phyloP scores from a whole-genome alignment of 2,797 vertebrate species.

The Tympanoctomys barrerae region DNA sequence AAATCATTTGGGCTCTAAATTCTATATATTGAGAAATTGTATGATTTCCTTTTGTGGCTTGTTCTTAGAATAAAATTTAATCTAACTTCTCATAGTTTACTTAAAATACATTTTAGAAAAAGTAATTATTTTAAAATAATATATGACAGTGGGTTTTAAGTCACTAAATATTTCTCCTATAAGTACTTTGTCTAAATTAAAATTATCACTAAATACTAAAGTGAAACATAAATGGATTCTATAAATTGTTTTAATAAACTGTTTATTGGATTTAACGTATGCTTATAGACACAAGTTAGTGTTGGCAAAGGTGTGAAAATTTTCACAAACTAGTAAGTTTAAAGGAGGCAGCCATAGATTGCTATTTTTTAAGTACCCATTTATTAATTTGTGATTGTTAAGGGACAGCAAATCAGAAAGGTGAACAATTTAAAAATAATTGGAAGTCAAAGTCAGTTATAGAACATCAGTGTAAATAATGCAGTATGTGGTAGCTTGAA shows the following conservation, averaged over 20 bases:
- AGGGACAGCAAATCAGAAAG: constrained; percentile 35
- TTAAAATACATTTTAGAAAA: constrained; percentile 54
- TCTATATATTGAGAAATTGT: background rate
- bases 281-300: background rate
- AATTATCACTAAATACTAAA: constrained; percentile 22
- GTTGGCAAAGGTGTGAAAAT: constrained; percentile 44
- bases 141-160: constrained; percentile 29
- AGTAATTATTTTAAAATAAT: constrained; percentile 49
- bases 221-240: constrained; percentile 25
- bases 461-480: background rate
- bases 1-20: background rate
- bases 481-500: constrained; percentile 45
- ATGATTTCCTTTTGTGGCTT: constrained; percentile 12
- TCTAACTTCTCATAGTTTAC: constrained; percentile 23
- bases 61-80: constrained; percentile 57
- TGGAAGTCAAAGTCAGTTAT: constrained; percentile 43
- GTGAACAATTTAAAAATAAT: constrained; percentile 32
- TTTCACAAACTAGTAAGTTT: background rate
- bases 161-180: constrained; percentile 48
- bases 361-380: background rate
- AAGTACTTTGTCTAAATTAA: constrained; percentile 53
- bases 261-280: constrained; percentile 31
- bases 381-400: constrained; percentile 49
- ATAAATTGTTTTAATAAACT: background rate
- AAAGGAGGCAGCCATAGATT: background rate